A percentile compares a stretch with the other conserved stretches of the same genome.
These are phyloP conservation scores for Cataglyphis rosenhaueri DNA, from an alignment of 2,888 invertebrate species.

Conservation along the genomic window DNA sequence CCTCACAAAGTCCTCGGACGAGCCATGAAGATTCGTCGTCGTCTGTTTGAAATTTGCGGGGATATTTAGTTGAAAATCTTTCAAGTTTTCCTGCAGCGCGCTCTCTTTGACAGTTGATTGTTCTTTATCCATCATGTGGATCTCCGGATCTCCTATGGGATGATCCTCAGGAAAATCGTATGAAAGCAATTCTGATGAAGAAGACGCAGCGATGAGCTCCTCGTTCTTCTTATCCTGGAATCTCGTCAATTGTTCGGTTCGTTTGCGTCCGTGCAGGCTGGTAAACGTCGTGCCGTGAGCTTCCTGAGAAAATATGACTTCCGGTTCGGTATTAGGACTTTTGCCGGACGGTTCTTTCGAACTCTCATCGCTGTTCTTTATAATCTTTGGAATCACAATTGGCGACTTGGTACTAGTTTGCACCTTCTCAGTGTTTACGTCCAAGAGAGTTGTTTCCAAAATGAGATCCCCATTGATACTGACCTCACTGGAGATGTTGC, in stretches of 20 bases:
- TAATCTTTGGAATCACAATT: slow-evolving; percentile 14
- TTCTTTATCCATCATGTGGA: slow-evolving; percentile 38
- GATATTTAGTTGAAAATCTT: not conserved
- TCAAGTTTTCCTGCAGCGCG: not conserved
- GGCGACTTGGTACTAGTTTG: slow-evolving; percentile 57
- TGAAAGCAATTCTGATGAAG: slow-evolving; percentile 55
- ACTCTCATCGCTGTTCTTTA: slow-evolving; percentile 7
- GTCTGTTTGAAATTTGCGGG: slow-evolving; percentile 23
- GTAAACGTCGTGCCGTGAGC: slow-evolving; percentile 33
- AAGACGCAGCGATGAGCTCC: slow-evolving; percentile 36
- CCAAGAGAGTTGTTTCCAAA: slow-evolving; percentile 78
- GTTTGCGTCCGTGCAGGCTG: slow-evolving; percentile 32
- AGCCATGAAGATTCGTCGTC: slow-evolving; percentile 51
- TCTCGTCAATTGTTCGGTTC: slow-evolving; percentile 24
- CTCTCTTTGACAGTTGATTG: slow-evolving; percentile 13
- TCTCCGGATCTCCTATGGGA: slow-evolving; percentile 32
- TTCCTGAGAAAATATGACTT: slow-evolving; percentile 69
- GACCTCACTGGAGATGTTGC: slow-evolving; percentile 78
- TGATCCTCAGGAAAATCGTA: slow-evolving; percentile 53
- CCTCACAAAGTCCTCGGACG: slow-evolving; percentile 66
- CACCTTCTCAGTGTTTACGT: slow-evolving; percentile 72
- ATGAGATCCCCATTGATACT: slow-evolving; percentile 79
- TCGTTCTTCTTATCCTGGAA: not conserved
- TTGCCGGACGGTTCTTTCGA: slow-evolving; percentile 52
- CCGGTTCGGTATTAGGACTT: slow-evolving; percentile 66